These are phyloP conservation scores for Regulus satrapa DNA, from an alignment of 2,113 vertebrate genomes.

Conservation along the genomic window DNA sequence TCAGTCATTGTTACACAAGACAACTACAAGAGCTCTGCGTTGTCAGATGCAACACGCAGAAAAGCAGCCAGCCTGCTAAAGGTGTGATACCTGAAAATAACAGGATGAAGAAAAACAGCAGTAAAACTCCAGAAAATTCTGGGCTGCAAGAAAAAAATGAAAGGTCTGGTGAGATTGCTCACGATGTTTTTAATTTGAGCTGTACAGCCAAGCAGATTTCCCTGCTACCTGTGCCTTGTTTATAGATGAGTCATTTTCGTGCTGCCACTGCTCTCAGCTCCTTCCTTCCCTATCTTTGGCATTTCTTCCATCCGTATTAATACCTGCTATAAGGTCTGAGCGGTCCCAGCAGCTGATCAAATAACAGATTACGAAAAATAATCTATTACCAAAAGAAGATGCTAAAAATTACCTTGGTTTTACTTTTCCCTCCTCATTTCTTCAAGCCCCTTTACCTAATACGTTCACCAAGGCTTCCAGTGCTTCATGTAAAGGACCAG, in stretches of 20 bases:
- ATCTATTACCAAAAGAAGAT: background rate
- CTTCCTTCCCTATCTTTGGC: background rate
- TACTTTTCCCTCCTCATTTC: background rate
- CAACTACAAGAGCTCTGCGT: background rate
- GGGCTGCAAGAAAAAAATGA: background rate
- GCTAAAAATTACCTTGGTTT: background rate
- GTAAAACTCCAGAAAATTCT: background rate
- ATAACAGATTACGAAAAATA: background rate
- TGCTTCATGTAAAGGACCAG: background rate
- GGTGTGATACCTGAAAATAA: background rate
- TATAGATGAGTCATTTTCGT: background rate
- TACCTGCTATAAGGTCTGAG: background rate
- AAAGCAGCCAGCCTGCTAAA: background rate
- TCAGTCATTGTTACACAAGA: accelerated
- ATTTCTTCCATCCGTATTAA: background rate
- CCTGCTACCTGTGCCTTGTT: background rate
- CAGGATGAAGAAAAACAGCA: background rate
- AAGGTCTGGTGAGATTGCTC: background rate
- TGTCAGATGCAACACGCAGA: background rate
- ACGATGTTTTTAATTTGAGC: background rate
- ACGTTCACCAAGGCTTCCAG: background rate
- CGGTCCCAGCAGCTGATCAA: background rate
- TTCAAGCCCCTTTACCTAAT: background rate
- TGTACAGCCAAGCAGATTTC: background rate
- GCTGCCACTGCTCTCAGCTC: background rate